A percentile compares a stretch with the other conserved stretches of the same genome.
These are phyloP conservation scores for Limnephilus auricula DNA, from an alignment of 2,888 invertebrate genomes.

Conservation along the genomic window DNA sequence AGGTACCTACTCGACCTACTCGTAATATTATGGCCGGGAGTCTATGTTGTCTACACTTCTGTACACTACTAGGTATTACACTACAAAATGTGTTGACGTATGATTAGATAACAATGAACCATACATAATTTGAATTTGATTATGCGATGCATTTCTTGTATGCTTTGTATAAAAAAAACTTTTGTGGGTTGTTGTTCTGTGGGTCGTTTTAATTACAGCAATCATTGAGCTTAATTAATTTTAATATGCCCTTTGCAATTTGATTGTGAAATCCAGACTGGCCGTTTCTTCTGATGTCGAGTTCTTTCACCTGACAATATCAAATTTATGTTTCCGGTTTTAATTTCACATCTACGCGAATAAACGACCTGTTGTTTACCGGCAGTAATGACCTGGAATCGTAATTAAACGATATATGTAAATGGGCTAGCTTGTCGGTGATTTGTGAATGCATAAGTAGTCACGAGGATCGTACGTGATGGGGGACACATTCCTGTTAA, in stretches of 20 bases:
- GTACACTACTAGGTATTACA: too few species aligned
- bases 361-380: background rate
- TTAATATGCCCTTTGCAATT: background rate
- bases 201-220: background rate
- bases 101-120: background rate
- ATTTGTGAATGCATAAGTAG: background rate
- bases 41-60: background rate
- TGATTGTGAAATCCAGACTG: background rate
- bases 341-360: background rate
- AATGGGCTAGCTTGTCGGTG: background rate
- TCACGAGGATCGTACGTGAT: background rate
- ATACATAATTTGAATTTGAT: background rate
- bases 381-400: background rate
- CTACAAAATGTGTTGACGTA: background rate
- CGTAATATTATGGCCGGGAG: background rate
- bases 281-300: background rate
- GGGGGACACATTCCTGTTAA: background rate
- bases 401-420: conserved; percentile 11
- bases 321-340: conserved; percentile 28
- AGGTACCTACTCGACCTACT: too few species aligned
- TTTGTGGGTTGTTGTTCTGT: background rate
- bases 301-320: conserved; percentile 29
- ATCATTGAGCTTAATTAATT: background rate
- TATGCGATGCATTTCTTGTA: background rate
- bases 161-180: background rate